Conservation (phyloP, 1,140 invertebrate genomes). For the Zaprionus lachaisei region DNA sequence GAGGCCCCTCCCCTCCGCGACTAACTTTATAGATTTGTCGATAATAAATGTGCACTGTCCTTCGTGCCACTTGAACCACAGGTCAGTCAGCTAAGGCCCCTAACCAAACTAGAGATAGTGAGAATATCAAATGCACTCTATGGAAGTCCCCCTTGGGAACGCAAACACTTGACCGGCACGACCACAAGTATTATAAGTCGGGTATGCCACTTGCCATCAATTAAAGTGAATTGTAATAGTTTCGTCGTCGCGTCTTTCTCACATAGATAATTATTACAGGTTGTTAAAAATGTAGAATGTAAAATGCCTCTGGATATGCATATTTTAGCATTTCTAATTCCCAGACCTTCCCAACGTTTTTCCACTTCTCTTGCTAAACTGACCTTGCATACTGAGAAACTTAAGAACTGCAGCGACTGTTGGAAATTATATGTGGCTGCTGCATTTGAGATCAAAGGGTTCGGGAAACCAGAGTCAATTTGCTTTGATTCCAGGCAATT, state of each 20-base stretch:
- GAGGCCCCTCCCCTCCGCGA: not conserved
- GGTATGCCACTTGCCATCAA: constrained; percentile 66
- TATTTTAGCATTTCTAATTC: not conserved
- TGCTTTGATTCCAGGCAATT: not conserved
- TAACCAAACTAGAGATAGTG: not conserved
- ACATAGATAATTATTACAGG: constrained; percentile 32
- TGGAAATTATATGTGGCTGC: not conserved
- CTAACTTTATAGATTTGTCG: constrained; percentile 1
- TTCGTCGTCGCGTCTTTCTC: constrained; percentile 47
- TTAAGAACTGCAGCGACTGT: not conserved
- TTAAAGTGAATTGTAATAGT: constrained; percentile 73
- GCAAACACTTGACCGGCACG: constrained; percentile 56
- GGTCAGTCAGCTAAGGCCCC: constrained; percentile 13
- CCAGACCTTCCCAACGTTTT: not conserved
- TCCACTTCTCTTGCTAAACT: not conserved
- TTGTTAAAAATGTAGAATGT: not conserved
- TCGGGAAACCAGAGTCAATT: not conserved
- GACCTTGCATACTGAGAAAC: not conserved
- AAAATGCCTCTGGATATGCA: not conserved
- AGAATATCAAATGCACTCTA: constrained; percentile 20
- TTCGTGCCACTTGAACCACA: constrained; percentile 26
- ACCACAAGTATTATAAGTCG: constrained; percentile 22
- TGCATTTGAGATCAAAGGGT: constrained; percentile 1
- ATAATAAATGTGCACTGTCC: constrained; percentile 37
- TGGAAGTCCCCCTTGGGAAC: constrained; percentile 60